Conservation (phyloP, 2,113 vertebrate species). For the Melozone crissalis region DNA sequence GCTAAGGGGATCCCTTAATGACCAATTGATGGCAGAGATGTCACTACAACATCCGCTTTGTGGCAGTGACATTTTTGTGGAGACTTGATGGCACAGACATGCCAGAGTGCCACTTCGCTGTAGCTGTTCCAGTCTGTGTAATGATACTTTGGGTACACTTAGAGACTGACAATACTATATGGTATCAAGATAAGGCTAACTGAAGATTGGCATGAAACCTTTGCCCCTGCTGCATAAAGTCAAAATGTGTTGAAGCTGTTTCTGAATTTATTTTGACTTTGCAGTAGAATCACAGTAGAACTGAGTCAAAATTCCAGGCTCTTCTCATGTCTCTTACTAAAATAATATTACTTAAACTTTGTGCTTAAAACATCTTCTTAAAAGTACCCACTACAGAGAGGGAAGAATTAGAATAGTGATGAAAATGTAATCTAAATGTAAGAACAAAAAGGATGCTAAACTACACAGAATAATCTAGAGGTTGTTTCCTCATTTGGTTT, state of each 20-base stretch:
- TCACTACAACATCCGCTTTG: not conserved
- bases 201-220: not conserved
- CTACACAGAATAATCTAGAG: slow-evolving; percentile 42
- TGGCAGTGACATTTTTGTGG: not conserved
- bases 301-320: slow-evolving; percentile 38
- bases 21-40: not conserved
- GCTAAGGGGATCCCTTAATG: not conserved
- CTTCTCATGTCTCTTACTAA: slow-evolving; percentile 21
- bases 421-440: slow-evolving; percentile 23
- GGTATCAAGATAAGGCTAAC: not conserved
- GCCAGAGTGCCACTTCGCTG: not conserved
- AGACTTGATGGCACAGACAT: not conserved
- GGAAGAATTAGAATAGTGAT: slow-evolving; percentile 36
- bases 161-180: not conserved
- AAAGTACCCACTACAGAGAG: not conserved
- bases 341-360: slow-evolving; percentile 22
- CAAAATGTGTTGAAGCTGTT: not conserved
- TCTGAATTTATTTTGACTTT: slow-evolving; percentile 1
- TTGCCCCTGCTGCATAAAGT: not conserved
- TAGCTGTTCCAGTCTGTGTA: not conserved
- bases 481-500: slow-evolving; percentile 27
- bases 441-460: slow-evolving; percentile 2
- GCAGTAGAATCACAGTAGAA: not conserved
- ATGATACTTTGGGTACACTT: not conserved
- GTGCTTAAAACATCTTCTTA: not conserved